These are phyloP conservation scores for Hippocampus comes DNA, from an alignment of 2,113 vertebrate genomes.

Conservation along the genomic window DNA sequence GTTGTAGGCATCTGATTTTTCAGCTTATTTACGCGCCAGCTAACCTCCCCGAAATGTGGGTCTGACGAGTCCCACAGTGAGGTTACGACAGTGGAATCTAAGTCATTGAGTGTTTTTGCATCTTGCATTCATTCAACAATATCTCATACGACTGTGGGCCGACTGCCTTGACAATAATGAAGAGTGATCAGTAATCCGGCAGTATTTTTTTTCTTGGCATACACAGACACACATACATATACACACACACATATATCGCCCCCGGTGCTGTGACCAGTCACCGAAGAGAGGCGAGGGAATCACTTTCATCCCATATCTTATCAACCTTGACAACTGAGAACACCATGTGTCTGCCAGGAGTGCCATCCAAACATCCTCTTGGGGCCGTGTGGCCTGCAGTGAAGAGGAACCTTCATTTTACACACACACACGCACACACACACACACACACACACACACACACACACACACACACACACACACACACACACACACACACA, in stretches of 20 bases:
- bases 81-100: too few relatives aligned
- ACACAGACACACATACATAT: too few relatives aligned
- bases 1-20: too few relatives aligned
- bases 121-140: too few relatives aligned
- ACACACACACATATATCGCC: not conserved
- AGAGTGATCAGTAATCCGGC: not conserved
- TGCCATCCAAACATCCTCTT: constrained; percentile 19
- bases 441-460: too few relatives aligned
- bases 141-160: too few relatives aligned
- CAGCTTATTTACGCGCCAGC: too few relatives aligned
- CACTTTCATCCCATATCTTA: constrained; percentile 39
- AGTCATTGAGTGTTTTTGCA: too few relatives aligned
- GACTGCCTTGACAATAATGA: not conserved
- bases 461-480: too few relatives aligned
- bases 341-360: constrained; percentile 26
- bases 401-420: constrained; percentile 15
- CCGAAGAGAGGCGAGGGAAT: constrained; percentile 19
- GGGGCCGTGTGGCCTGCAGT: constrained; percentile 20
- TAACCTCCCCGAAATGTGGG: too few relatives aligned
- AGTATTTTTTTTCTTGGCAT: not conserved
- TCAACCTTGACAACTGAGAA: constrained; percentile 45
- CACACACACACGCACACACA: not conserved
- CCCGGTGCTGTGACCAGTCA: not conserved
- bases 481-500: not conserved
- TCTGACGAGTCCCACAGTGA: too few relatives aligned